Evolutionary conservation across 2,113 vertebrate species (phyloP), one percentile per base, ranked within the genome.

Genomic region (Cyprinodon tularosa): DNA sequence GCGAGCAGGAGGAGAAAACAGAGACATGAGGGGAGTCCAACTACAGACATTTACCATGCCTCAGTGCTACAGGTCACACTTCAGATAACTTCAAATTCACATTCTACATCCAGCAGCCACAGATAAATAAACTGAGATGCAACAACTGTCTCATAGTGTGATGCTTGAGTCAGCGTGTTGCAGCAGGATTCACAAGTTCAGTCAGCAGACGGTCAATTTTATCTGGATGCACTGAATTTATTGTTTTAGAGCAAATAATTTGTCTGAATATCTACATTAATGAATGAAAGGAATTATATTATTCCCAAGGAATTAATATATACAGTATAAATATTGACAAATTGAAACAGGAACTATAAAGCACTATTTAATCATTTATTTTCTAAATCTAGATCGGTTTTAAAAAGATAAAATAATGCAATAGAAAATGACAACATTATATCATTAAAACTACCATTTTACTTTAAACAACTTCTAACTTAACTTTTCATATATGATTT

Each of bases 31-130:
- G 50, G 50, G 50, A 57, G 50, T n/a, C 20, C 2, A 57, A 40
- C 42, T 22, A 44, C 38, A 50, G 60, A 13, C 62, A 37, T 63
- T 63, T 42, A 66, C 45, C 82, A 89, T 83, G 82, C 78, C 64
- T 71, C 75, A 59, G 74, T 68, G 66, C 59, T 70, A 65, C 72
- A 59, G 50, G 50, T 59, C 13, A 67, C n/a, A 45, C 36, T 10
- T 69, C 57, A 64, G 8, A 15, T 40, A 37, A 57, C 74, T 63
- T 72, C 13, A 63, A 17, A 22, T 10, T 50, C 37, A 69, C 17
- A 53, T 61, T 61, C 67, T 14, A 65, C 45, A n/a, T 20, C 15
- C n/a, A 60, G 64, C 64, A 72, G 70, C 64, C 76, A 67, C 17
- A 53, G 45, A 50, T 50, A 76, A 66, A 63, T n/a, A 60, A 45